phyloP scores from a whole-genome alignment of 2,113 vertebrate genomes.

The Phylloscopus whistleri region DNA sequence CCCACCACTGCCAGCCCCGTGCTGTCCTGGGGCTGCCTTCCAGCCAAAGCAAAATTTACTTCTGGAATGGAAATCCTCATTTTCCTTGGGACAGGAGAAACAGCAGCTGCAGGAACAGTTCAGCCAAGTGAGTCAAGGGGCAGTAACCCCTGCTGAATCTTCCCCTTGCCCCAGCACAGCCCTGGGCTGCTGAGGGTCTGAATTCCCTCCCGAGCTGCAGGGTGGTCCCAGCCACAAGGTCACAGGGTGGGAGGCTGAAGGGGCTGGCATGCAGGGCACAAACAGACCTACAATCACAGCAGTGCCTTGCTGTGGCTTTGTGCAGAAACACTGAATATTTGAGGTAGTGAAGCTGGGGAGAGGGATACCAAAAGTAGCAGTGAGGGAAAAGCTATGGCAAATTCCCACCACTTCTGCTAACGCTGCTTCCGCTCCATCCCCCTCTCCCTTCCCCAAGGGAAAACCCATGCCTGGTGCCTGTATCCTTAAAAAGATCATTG shows the following conservation, averaged over 20 bases:
- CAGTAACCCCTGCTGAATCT: background rate
- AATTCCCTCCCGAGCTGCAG: background rate
- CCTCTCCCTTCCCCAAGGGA: background rate
- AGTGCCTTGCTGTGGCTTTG: background rate
- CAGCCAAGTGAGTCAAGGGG: background rate
- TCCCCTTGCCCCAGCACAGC: background rate
- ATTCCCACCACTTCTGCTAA: background rate
- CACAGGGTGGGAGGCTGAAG: background rate
- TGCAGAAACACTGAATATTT: background rate
- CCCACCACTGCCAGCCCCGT: background rate
- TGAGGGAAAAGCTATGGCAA: background rate
- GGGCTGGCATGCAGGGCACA: background rate
- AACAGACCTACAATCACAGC: background rate
- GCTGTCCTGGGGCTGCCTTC: background rate
- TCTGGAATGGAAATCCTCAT: background rate
- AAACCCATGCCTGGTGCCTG: background rate
- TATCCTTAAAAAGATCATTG: constrained; percentile 14
- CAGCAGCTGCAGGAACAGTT: background rate
- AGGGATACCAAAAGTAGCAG: background rate
- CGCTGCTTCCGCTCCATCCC: background rate
- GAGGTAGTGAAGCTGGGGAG: background rate
- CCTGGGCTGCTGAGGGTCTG: background rate
- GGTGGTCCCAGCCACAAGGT: background rate
- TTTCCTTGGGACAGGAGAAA: background rate
- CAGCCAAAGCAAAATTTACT: background rate